phyloP scores from a whole-genome alignment of 2,113 vertebrate genomes.

The Salvelinus sp. region DNA sequence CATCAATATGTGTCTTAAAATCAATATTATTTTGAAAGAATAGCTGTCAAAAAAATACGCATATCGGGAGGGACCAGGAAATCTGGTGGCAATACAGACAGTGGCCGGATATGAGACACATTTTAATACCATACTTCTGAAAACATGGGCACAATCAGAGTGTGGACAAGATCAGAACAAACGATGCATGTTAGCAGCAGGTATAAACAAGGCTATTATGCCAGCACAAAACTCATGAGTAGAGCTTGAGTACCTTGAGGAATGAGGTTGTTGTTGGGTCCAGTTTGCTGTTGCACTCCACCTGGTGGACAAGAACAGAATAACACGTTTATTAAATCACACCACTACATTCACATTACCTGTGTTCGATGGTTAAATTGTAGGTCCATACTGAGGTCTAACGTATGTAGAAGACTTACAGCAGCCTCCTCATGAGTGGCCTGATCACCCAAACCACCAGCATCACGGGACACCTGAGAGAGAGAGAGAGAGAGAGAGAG shows the following conservation, averaged over 20 bases:
- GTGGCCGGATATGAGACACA: too few species aligned
- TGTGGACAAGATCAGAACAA: too few species aligned
- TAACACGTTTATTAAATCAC: background rate
- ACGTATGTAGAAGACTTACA: slow-evolving; percentile 68
- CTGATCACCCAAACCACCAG: slow-evolving; percentile 92
- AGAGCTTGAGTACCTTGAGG: slow-evolving; percentile 73
- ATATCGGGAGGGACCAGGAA: too few species aligned
- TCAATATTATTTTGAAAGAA: too few species aligned
- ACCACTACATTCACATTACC: background rate
- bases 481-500: background rate
- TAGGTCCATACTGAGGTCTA: background rate
- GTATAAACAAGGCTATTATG: too few species aligned
- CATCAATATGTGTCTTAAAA: too few species aligned
- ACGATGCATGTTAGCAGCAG: too few species aligned
- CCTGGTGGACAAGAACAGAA: slow-evolving; percentile 63
- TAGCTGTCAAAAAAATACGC: too few species aligned
- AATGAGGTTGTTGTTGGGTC: slow-evolving; percentile 85
- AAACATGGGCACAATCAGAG: too few species aligned
- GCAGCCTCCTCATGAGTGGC: slow-evolving; percentile 89
- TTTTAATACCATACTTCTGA: too few species aligned
- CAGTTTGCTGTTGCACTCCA: slow-evolving; percentile 87
- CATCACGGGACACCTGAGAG: slow-evolving; percentile 87
- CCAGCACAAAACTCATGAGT: too few species aligned
- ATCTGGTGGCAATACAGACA: too few species aligned
- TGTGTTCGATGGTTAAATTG: background rate